Evolutionary conservation across 2,113 vertebrate genomes (phyloP).

Genomic region (Acrocephalus arundinaceus): DNA sequence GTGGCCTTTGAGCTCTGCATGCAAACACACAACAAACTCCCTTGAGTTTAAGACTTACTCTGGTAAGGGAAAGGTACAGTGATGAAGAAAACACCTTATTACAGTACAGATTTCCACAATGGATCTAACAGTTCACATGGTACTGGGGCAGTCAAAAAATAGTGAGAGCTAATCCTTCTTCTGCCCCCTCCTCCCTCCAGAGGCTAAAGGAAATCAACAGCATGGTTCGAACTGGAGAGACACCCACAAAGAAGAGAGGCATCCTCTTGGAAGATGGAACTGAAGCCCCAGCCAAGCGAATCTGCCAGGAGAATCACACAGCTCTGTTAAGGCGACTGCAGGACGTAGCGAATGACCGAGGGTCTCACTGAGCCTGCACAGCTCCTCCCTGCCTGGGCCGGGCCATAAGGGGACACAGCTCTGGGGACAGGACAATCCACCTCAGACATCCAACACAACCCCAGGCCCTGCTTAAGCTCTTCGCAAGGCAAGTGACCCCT

Average conservation of each 20-base stretch:
- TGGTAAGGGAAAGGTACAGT: not conserved
- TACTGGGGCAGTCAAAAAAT: not conserved
- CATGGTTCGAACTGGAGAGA: conserved; percentile 93
- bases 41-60: not conserved
- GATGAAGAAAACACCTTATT: too few species aligned
- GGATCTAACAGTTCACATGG: not conserved
- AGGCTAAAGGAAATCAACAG: conserved; percentile 93
- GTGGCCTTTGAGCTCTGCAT: not conserved
- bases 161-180: not conserved
- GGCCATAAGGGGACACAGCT: rapidly evolving
- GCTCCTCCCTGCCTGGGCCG: not conserved
- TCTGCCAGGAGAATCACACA: conserved; percentile 88
- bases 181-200: conserved; percentile 39
- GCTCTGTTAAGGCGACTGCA: conserved; percentile 87
- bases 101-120: not conserved
- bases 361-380: conserved; percentile 79
- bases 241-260: conserved; percentile 89
- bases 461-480: too few species aligned
- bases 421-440: rapidly evolving
- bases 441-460: rapidly evolving
- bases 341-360: conserved; percentile 91
- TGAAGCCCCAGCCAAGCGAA: conserved; percentile 88
- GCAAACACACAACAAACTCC: not conserved
- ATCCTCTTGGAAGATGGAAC: conserved; percentile 84
- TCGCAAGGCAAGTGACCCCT: rapidly evolving